phyloP scores from a whole-genome alignment of 2,888 invertebrate genomes.

The Amblyjoppa fuscipennis region DNA sequence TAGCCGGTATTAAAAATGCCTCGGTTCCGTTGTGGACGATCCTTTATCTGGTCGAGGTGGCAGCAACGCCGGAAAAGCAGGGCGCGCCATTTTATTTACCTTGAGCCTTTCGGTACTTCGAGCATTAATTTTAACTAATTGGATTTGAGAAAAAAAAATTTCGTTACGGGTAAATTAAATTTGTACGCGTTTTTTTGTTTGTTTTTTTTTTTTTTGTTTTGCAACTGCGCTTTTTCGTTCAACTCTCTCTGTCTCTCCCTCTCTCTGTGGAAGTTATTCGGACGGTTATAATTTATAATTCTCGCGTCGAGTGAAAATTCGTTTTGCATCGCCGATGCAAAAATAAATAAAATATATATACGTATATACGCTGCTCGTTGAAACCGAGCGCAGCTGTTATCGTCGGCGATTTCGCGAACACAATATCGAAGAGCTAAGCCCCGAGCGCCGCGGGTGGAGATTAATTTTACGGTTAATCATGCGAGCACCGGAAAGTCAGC shows the following conservation, averaged over 20 bases:
- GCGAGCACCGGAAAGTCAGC: slow-evolving; percentile 20
- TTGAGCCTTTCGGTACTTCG: background rate
- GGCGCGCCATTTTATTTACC: background rate
- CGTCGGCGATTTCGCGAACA: background rate
- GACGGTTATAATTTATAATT: background rate
- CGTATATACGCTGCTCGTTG: background rate
- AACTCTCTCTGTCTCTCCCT: background rate
- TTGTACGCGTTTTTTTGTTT: background rate
- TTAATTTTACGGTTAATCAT: slow-evolving; percentile 44
- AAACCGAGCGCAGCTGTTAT: slow-evolving; percentile 6
- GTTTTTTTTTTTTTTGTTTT: background rate
- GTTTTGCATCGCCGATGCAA: background rate
- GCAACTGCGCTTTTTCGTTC: background rate
- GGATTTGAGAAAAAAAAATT: background rate
- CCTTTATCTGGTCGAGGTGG: background rate
- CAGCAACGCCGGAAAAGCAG: background rate
- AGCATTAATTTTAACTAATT: slow-evolving; percentile 22
- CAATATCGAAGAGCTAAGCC: background rate
- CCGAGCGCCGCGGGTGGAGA: background rate
- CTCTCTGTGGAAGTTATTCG: background rate
- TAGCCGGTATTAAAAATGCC: slow-evolving; percentile 35
- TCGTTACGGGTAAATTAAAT: slow-evolving; percentile 1
- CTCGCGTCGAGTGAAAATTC: slow-evolving; percentile 4
- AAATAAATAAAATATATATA: background rate
- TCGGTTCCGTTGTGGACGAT: background rate